phyloP scores from a whole-genome alignment of 2,888 invertebrate species.

The Trichopoda pennipes region DNA sequence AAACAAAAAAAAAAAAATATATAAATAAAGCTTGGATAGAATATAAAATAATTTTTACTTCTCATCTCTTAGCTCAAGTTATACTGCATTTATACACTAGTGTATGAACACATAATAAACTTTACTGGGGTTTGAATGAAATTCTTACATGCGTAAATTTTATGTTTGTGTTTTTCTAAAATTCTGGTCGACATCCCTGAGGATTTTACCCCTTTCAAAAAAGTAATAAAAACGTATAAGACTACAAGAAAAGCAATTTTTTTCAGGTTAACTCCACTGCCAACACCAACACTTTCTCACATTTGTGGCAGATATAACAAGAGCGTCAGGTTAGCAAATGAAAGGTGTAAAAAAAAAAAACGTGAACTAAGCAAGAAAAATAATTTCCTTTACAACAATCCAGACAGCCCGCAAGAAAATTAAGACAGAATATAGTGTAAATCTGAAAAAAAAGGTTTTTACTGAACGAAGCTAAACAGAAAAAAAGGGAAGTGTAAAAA shows the following conservation, averaged over 20 bases:
- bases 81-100: background rate
- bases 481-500: conserved; percentile 20
- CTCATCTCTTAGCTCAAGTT: background rate
- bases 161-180: background rate
- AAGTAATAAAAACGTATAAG: background rate
- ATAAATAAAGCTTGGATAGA: conserved; percentile 43
- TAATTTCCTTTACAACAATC: conserved; percentile 58
- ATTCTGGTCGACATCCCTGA: conserved; percentile 32
- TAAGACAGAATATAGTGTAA: conserved; percentile 31
- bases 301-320: conserved; percentile 25
- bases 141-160: conserved; percentile 34
- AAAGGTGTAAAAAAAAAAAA: conserved; percentile 34
- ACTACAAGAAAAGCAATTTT: background rate
- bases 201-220: conserved; percentile 43
- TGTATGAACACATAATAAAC: background rate
- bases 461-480: conserved; percentile 3
- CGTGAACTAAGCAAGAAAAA: conserved; percentile 42
- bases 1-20: too few relatives aligned
- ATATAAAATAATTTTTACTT: conserved; percentile 24
- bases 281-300: conserved; percentile 13
- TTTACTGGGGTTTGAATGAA: conserved; percentile 6
- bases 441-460: background rate
- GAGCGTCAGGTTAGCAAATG: background rate
- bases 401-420: conserved; percentile 56
- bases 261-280: background rate